These are phyloP conservation scores for Cnemophilus loriae DNA, from an alignment of 2,113 vertebrate genomes.

Conservation along the genomic window DNA sequence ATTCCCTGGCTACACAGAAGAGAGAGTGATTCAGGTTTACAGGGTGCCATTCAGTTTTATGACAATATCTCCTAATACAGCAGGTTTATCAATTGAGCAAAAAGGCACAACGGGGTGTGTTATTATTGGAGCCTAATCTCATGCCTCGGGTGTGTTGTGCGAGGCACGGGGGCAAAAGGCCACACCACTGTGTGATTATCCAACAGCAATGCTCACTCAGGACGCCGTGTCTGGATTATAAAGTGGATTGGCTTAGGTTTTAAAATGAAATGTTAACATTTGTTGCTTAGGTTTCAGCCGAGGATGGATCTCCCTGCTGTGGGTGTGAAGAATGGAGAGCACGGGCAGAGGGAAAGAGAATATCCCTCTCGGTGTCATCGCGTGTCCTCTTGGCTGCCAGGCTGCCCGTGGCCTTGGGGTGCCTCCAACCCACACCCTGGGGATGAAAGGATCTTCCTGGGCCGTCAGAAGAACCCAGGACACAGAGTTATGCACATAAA, in stretches of 20 bases:
- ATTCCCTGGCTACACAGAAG: slow-evolving; percentile 34
- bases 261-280: slow-evolving; percentile 29
- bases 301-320: not conserved
- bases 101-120: slow-evolving; percentile 59
- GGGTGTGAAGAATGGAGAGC: not conserved
- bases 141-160: slow-evolving; percentile 54
- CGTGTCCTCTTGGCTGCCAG: not conserved
- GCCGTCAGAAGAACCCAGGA: rapidly evolving
- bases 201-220: slow-evolving; percentile 40
- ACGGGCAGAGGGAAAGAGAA: not conserved
- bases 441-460: not conserved
- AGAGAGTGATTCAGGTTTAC: slow-evolving; percentile 62
- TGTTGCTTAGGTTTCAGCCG: not conserved
- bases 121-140: slow-evolving; percentile 63
- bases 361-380: rapidly evolving
- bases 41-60: slow-evolving; percentile 66
- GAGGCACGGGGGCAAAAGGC: slow-evolving; percentile 51
- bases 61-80: slow-evolving; percentile 63
- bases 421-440: not conserved
- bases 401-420: not conserved
- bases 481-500: rapidly evolving
- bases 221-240: slow-evolving; percentile 49
- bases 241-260: slow-evolving; percentile 48
- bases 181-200: slow-evolving; percentile 52
- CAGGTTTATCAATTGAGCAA: slow-evolving; percentile 63